Conservation (phyloP, 2,113 vertebrate genomes). For the Ellobius talpinus region DNA sequence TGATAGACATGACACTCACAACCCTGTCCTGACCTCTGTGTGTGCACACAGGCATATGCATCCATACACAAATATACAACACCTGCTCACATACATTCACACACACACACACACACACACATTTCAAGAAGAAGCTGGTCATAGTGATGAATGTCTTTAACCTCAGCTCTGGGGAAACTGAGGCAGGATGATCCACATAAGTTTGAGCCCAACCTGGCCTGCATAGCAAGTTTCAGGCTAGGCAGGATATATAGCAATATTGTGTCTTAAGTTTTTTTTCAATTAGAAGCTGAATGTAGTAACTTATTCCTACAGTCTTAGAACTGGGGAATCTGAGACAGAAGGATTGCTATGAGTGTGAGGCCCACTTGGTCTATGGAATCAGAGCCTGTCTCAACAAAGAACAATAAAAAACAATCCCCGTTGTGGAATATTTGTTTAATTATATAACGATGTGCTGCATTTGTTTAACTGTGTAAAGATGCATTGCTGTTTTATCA, state of each 20-base stretch:
- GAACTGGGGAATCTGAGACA: background rate
- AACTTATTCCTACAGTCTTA: background rate
- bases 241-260: background rate
- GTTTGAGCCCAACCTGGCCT: background rate
- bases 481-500: background rate
- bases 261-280: too few relatives aligned
- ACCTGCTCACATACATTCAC: background rate
- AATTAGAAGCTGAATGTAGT: background rate
- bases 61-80: background rate
- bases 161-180: background rate
- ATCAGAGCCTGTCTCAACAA: background rate
- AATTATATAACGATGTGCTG: too few relatives aligned
- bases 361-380: background rate
- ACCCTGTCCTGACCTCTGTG: background rate
- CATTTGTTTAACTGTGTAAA: background rate
- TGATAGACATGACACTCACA: too few relatives aligned
- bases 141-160: background rate
- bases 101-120: too few relatives aligned
- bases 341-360: background rate
- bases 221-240: background rate
- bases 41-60: background rate
- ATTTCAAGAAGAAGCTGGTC: background rate
- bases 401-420: background rate
- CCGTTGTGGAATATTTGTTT: background rate
- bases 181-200: background rate